A percentile compares a stretch with the other conserved stretches of the same genome.
These are phyloP conservation scores for Onychorhynchus coronatus DNA, from an alignment of 2,113 vertebrate genomes.

Conservation along the genomic window DNA sequence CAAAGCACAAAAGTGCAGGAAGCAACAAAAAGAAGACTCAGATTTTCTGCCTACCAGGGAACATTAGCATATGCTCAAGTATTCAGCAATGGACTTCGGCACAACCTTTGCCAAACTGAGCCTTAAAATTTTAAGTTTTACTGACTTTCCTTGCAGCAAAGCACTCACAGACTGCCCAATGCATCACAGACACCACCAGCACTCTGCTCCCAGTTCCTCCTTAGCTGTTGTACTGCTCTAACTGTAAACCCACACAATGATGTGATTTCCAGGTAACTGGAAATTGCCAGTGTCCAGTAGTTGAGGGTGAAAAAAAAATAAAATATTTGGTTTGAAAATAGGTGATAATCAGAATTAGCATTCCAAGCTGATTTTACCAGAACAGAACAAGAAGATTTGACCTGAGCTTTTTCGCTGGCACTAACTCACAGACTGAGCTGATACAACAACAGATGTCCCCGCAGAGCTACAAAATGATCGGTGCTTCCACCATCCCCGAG, in stretches of 20 bases:
- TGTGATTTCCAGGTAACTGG: not conserved
- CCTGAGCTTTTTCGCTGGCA: not conserved
- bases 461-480: not conserved
- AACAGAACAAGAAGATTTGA: not conserved
- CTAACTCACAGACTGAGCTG: not conserved
- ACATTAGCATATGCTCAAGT: not conserved
- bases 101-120: not conserved
- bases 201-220: not conserved
- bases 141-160: not conserved
- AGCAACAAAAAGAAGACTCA: not conserved
- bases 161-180: not conserved
- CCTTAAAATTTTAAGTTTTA: not conserved
- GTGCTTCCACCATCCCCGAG: not conserved
- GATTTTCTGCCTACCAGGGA: not conserved
- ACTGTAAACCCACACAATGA: not conserved
- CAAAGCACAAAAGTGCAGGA: not conserved
- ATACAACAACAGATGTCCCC: not conserved
- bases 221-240: not conserved
- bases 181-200: not conserved
- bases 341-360: not conserved
- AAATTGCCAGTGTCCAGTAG: not conserved
- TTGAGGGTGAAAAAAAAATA: not conserved
- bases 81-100: not conserved
- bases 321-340: not conserved
- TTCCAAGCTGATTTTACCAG: not conserved